Evolutionary conservation across 2,797 vertebrate species (phyloP).

Genomic region (Chelidonichthys spinosus): DNA sequence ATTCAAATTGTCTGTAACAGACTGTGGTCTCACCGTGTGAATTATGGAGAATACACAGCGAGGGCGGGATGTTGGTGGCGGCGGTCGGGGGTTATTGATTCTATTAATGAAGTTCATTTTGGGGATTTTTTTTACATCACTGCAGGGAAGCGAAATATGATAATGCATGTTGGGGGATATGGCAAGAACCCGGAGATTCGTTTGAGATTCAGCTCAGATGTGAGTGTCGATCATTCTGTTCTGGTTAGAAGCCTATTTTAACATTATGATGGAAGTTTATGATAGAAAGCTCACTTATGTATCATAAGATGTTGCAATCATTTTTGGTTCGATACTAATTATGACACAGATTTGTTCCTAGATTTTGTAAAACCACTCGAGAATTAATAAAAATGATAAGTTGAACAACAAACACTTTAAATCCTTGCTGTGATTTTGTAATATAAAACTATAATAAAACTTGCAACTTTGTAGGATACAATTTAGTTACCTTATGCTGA

Average conservation of each 20-base stretch:
- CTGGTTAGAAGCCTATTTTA: neutral
- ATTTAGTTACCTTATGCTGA: neutral
- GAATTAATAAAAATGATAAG: too few species aligned
- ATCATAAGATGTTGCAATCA: too few species aligned
- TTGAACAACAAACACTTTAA: too few species aligned
- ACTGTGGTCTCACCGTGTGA: constrained; percentile 54
- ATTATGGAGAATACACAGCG: constrained; percentile 60
- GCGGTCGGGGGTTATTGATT: constrained; percentile 33
- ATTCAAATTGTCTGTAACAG: constrained; percentile 66
- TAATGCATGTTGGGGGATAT: neutral
- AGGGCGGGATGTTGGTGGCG: constrained; percentile 22
- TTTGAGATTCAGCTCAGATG: neutral
- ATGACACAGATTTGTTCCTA: too few species aligned
- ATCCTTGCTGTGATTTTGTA: too few species aligned
- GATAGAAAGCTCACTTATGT: neutral
- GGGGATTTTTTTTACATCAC: constrained; percentile 9
- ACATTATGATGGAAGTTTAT: neutral
- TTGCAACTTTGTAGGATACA: neutral
- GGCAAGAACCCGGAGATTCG: neutral
- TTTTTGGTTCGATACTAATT: too few species aligned
- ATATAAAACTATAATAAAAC: too few species aligned
- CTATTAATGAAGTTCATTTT: constrained; percentile 25
- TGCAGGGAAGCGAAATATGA: constrained; percentile 24
- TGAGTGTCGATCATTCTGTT: neutral
- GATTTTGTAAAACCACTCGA: too few species aligned